Evolutionary conservation across 2,113 vertebrate genomes (phyloP).

Genomic region (Steatornis caripensis): DNA sequence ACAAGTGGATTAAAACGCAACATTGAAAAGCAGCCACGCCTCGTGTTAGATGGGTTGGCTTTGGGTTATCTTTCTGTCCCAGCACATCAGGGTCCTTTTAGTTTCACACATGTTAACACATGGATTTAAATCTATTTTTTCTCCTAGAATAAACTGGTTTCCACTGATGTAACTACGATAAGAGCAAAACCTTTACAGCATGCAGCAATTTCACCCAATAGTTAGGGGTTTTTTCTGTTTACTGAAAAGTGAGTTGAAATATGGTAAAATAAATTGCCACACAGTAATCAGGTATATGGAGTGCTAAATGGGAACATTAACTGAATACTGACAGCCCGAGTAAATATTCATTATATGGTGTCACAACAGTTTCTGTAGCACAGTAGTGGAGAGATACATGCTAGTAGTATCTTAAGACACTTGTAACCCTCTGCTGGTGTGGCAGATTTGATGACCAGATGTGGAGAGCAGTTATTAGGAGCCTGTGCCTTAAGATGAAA

Average conservation of each 20-base stretch:
- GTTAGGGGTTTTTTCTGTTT: background rate
- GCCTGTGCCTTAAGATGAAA: background rate
- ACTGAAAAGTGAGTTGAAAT: background rate
- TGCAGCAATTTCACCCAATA: background rate
- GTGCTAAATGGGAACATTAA: background rate
- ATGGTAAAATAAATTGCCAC: background rate
- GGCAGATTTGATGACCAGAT: background rate
- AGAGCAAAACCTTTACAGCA: background rate
- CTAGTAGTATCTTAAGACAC: background rate
- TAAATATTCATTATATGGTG: background rate
- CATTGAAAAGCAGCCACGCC: background rate
- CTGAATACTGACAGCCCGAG: background rate
- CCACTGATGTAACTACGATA: background rate
- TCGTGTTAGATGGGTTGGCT: background rate
- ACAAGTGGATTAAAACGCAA: background rate
- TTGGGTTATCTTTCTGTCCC: background rate
- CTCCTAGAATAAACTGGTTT: background rate
- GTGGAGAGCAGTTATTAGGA: background rate
- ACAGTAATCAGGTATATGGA: background rate
- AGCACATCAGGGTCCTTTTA: background rate
- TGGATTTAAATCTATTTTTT: background rate
- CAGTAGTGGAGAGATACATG: background rate
- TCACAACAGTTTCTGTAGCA: background rate
- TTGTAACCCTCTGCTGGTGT: background rate
- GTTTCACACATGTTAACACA: fast-evolving